Conservation (phyloP, 2,797 vertebrate species). For the Agapornis canus region DNA sequence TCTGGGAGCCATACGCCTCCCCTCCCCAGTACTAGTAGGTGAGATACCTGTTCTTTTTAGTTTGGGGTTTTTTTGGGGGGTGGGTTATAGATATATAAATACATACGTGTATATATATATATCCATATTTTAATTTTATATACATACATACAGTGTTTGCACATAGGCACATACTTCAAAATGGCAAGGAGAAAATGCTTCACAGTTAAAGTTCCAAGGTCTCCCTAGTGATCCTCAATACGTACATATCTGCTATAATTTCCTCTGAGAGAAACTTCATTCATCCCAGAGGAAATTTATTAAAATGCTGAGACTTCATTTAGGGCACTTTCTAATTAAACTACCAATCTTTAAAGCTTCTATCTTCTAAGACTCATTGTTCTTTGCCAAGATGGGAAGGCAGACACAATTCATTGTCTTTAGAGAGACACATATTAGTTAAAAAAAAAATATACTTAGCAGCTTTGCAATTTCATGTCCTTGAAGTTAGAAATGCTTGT, state of each 20-base stretch:
- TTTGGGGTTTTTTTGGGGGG: background rate
- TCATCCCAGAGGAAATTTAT: background rate
- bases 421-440: background rate
- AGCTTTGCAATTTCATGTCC: background rate
- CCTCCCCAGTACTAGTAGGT: background rate
- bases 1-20: background rate
- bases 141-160: background rate
- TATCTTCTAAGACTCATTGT: conserved; percentile 7
- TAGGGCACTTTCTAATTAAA: conserved; percentile 46
- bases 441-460: background rate
- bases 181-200: background rate
- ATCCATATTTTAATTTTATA: background rate
- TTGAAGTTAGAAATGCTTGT: conserved; percentile 6
- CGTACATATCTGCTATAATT: background rate
- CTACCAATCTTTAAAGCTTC: conserved; percentile 22
- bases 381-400: conserved; percentile 12
- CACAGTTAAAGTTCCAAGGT: background rate
- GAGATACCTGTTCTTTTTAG: background rate
- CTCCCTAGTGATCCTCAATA: background rate
- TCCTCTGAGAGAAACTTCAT: conserved; percentile 14
- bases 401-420: conserved; percentile 26
- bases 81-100: too few relatives aligned
- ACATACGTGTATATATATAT: background rate
- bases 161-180: background rate
- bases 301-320: background rate